Percentiles rank a stretch among this genome's conserved stretches.
These are phyloP conservation scores for Pristionchus fissidentatus DNA, from an alignment of 2,888 invertebrate species.

Conservation along the genomic window DNA sequence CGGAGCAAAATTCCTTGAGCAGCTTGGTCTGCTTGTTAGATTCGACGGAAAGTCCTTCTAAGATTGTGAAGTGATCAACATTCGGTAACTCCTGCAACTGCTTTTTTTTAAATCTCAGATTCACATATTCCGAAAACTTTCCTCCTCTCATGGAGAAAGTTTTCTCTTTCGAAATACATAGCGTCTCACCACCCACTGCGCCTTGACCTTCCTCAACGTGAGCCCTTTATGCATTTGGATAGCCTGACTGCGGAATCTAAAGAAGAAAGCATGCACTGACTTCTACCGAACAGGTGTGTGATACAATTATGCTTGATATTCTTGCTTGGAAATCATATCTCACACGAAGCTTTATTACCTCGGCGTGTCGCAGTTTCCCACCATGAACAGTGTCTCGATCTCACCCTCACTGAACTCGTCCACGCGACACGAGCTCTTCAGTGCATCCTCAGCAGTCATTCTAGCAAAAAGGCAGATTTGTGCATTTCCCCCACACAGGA, in stretches of 20 bases:
- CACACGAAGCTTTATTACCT: not conserved
- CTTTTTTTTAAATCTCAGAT: not conserved
- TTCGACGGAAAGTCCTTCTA: not conserved
- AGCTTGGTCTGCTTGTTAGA: conserved; percentile 19
- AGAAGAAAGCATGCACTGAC: too few relatives aligned
- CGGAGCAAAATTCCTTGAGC: not conserved
- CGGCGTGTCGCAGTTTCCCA: conserved; percentile 25
- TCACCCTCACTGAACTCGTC: conserved; percentile 8
- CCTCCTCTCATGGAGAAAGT: too few relatives aligned
- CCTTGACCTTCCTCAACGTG: not conserved
- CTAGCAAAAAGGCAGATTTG: not conserved
- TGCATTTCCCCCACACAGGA: too few relatives aligned
- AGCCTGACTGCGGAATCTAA: not conserved
- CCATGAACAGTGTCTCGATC: not conserved
- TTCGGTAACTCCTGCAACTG: not conserved
- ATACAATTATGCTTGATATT: not conserved
- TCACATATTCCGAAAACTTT: too few relatives aligned
- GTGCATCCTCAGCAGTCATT: conserved; percentile 8
- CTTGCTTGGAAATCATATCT: not conserved
- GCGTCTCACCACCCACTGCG: conserved; percentile 24
- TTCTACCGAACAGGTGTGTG: too few relatives aligned
- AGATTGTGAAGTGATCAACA: conserved; percentile 35
- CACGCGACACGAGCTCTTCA: not conserved
- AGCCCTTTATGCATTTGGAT: not conserved
- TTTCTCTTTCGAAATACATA: too few relatives aligned